Conservation (phyloP, 1,140 invertebrate species). For the Cryptotermes secundus region DNA sequence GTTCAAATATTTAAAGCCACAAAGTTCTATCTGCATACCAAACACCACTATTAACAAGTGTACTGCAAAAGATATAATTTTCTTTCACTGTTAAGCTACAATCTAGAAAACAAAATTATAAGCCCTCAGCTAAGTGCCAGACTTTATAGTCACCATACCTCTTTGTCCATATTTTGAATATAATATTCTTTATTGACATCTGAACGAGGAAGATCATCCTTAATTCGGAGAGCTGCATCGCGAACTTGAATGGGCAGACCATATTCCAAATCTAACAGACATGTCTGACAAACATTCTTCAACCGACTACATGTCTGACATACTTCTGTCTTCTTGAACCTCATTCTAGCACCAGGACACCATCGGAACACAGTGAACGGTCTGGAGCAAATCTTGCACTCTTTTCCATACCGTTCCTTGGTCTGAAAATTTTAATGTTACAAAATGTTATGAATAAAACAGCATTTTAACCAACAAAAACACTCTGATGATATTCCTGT, state of each 20-base stretch:
- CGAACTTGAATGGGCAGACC: slow-evolving; percentile 93
- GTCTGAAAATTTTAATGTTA: slow-evolving; percentile 67
- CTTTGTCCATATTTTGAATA: slow-evolving; percentile 90
- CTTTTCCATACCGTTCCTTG: slow-evolving; percentile 97
- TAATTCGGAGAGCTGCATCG: slow-evolving; percentile 92
- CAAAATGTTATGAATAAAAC: slow-evolving; percentile 36
- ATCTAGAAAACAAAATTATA: too few species aligned
- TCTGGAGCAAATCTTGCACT: slow-evolving; percentile 97
- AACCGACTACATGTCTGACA: slow-evolving; percentile 98
- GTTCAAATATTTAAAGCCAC: too few species aligned
- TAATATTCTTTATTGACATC: slow-evolving; percentile 99
- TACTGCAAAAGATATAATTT: background rate
- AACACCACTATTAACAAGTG: background rate
- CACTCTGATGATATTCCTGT: too few species aligned
- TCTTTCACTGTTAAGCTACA: background rate
- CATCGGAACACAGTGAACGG: slow-evolving; percentile 98
- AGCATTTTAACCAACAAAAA: background rate
- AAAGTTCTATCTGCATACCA: background rate
- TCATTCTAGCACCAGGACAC: slow-evolving; percentile 97
- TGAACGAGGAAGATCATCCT: slow-evolving; percentile 93
- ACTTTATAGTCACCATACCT: slow-evolving; percentile 50
- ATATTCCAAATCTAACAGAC: slow-evolving; percentile 96
- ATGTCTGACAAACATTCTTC: slow-evolving; percentile 99
- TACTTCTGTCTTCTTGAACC: slow-evolving; percentile 99
- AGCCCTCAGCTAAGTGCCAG: too few species aligned